Evolutionary conservation across 2,797 vertebrate species (phyloP).

Genomic region (Manis pentadactyla): DNA sequence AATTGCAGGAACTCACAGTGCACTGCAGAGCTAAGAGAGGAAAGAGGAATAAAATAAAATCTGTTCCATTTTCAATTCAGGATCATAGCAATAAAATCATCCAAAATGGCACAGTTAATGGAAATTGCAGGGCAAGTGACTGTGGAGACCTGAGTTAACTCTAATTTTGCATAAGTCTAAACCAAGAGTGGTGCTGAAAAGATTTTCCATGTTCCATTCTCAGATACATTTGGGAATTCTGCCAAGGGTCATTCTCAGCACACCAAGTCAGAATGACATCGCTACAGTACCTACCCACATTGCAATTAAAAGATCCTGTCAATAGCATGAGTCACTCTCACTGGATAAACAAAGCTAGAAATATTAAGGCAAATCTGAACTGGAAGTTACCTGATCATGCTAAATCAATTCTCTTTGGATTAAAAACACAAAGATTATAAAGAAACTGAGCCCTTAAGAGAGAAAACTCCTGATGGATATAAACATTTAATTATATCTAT

Average conservation of each 20-base stretch:
- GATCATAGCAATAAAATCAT: constrained; percentile 48
- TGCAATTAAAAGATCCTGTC: background rate
- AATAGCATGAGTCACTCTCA: background rate
- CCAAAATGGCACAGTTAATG: constrained; percentile 42
- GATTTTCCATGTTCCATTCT: background rate
- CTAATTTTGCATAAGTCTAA: background rate
- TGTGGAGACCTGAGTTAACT: background rate
- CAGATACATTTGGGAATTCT: background rate
- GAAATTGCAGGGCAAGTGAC: background rate
- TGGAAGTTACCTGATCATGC: background rate
- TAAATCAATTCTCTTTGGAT: background rate
- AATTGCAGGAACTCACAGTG: background rate
- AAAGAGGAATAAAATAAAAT: constrained; percentile 50
- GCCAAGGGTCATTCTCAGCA: background rate
- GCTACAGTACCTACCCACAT: background rate
- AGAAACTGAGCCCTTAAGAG: background rate
- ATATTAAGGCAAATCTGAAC: background rate
- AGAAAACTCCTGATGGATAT: background rate
- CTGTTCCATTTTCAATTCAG: background rate
- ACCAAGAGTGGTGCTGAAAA: background rate
- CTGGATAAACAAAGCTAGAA: constrained; percentile 14
- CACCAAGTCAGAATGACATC: background rate
- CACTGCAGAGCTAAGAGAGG: background rate
- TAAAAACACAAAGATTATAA: background rate
- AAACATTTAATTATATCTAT: background rate